Evolutionary conservation across 2,797 vertebrate genomes (phyloP), one percentile per base, ranked within the genome.

Genomic region (Pelodytes ibericus): DNA sequence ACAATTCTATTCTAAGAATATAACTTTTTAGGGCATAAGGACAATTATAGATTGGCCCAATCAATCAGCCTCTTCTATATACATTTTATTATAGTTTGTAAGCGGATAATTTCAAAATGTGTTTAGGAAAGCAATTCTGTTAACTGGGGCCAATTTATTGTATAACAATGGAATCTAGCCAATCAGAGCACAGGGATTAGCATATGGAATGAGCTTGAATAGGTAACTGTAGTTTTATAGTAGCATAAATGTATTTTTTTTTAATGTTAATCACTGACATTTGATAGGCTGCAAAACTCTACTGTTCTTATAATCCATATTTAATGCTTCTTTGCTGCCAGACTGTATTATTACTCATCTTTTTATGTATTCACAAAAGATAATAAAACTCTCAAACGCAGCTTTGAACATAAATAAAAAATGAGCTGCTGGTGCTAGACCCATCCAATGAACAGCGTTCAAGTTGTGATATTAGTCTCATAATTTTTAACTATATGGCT

Each of bases 401-500:
- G 76, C 76, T 36, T 61, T 67, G 76, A 72, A 73, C 63, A 78
- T 78, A 72, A 78, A 78, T 78, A 78, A 78, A 78, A 78, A 72
- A 78, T 78, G 70, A 72, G 57, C 70, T 57, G 39, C 22, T 24
- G 24, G 64, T 67, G 31, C 63, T 68, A 67, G 70, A 73, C 63
- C 70, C 70, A 67, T 78, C 47, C 70, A 68, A 63, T 61, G 70
- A 72, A 78, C 63, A 65, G 70, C 59, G 30, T 73, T 78, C 76
- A 78, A 68, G 63, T 72, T 78, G 76, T 68, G 76, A 78, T 78
- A 78, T 78, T 78, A 78, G 70, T 72, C 70, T 78, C 76, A 78
- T 78, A 78, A 78, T 78, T 78, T 78, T 78, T 78, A 73, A 78
- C 62, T 72, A 68, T 68, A 47, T 72, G 70, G 70, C 62, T 70